Percentiles rank a stretch among this genome's conserved stretches.
Conservation (phyloP, 2,113 vertebrate genomes). For the Ciconia maguari region DNA sequence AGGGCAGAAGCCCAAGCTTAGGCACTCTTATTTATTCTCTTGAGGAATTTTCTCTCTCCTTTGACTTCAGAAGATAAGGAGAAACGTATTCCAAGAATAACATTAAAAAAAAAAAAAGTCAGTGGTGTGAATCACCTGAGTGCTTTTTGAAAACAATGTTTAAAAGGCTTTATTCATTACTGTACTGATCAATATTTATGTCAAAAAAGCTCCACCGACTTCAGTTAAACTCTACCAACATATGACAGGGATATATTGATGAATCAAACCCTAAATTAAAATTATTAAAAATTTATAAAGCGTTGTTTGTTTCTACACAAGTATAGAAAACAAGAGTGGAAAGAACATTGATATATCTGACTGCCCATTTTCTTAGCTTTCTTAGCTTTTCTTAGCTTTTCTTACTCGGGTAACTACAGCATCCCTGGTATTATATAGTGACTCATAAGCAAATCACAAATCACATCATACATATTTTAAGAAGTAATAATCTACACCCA, state of each 20-base stretch:
- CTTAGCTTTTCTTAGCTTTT: not conserved
- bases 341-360: not conserved
- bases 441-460: not conserved
- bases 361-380: not conserved
- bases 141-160: not conserved
- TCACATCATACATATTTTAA: not conserved
- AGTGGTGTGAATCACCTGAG: not conserved
- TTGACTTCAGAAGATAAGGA: not conserved
- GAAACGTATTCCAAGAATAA: not conserved
- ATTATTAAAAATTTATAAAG: not conserved
- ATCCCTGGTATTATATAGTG: not conserved
- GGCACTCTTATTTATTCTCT: not conserved
- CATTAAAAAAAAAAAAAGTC: not conserved
- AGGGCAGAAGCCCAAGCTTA: not conserved
- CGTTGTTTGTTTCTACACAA: not conserved
- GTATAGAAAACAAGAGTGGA: not conserved
- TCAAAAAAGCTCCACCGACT: fast-evolving
- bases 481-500: not conserved
- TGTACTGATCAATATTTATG: not conserved
- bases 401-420: not conserved
- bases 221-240: not conserved
- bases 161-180: not conserved
- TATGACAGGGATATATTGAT: not conserved
- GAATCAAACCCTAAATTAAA: not conserved
- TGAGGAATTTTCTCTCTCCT: not conserved